A percentile compares a stretch with the other conserved stretches of the same genome.
These are phyloP conservation scores for Archocentrus centrarchus DNA, from an alignment of 2,113 vertebrate species.

Conservation along the genomic window DNA sequence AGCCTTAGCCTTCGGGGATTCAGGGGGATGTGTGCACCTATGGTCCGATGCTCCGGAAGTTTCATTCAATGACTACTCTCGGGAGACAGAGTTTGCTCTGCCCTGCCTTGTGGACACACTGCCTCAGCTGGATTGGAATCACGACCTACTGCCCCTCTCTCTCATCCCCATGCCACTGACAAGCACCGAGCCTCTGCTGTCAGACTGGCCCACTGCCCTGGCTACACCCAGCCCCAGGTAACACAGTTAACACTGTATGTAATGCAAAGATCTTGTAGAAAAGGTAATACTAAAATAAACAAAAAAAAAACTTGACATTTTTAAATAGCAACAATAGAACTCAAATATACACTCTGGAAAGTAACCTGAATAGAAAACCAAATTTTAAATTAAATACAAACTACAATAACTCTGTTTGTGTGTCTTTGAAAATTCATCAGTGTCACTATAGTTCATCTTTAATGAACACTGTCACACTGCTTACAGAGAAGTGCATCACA, in stretches of 20 bases:
- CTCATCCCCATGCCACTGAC: slow-evolving; percentile 93
- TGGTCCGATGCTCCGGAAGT: slow-evolving; percentile 94
- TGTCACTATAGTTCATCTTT: background rate
- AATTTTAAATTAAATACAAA: too few species aligned
- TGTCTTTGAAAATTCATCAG: background rate
- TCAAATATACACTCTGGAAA: background rate
- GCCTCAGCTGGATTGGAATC: slow-evolving; percentile 95
- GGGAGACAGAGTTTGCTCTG: slow-evolving; percentile 93
- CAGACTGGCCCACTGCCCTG: slow-evolving; percentile 89
- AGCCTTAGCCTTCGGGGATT: slow-evolving; percentile 95
- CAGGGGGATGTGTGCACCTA: slow-evolving; percentile 93
- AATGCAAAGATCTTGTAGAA: background rate
- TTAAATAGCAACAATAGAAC: background rate
- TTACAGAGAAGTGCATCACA: background rate
- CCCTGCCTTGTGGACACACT: slow-evolving; percentile 94
- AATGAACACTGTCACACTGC: background rate
- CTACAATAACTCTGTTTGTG: background rate
- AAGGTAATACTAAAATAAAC: background rate
- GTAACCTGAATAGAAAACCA: background rate
- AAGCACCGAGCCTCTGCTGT: slow-evolving; percentile 86
- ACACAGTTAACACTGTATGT: background rate
- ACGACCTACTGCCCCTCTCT: slow-evolving; percentile 93
- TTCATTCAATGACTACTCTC: slow-evolving; percentile 93
- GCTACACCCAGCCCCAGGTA: slow-evolving; percentile 90
- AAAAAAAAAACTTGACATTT: too few species aligned